Evolutionary conservation across 2,797 vertebrate genomes (phyloP).

Genomic region (Aselliscus stoliczkanus): DNA sequence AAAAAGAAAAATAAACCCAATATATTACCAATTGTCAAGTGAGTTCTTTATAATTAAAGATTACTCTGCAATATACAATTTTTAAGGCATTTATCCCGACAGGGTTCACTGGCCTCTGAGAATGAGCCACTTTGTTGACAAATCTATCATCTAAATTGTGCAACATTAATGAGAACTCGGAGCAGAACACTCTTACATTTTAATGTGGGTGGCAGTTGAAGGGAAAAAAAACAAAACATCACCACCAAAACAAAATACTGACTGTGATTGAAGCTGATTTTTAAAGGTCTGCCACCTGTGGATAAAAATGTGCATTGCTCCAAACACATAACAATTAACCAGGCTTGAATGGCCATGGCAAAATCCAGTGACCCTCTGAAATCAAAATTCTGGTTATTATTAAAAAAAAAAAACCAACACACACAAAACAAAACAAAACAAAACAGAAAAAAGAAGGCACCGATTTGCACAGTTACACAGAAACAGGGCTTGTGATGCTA

Average conservation of each 20-base stretch:
- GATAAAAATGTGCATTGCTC: conserved; percentile 78
- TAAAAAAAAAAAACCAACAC: background rate
- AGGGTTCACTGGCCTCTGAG: conserved; percentile 76
- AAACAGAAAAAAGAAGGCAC: background rate
- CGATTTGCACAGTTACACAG: background rate
- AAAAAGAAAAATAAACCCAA: conserved; percentile 67
- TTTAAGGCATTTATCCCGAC: conserved; percentile 75
- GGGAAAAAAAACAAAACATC: background rate
- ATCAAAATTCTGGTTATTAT: conserved; percentile 71
- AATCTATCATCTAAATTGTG: conserved; percentile 75
- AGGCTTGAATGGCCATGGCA: conserved; percentile 62
- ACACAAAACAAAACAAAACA: background rate
- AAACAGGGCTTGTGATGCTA: background rate
- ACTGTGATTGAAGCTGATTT: conserved; percentile 78
- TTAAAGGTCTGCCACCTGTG: conserved; percentile 79
- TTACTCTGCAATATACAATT: conserved; percentile 62
- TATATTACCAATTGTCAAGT: conserved; percentile 66
- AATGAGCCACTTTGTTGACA: conserved; percentile 77
- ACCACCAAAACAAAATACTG: conserved; percentile 68
- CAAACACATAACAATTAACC: conserved; percentile 73
- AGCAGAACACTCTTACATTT: conserved; percentile 64
- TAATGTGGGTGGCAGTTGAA: conserved; percentile 66
- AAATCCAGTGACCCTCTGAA: conserved; percentile 75
- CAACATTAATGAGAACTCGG: conserved; percentile 76
- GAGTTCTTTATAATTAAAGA: conserved; percentile 75